Percentiles rank a stretch among this genome's conserved stretches.
Evolutionary conservation across 2,888 invertebrate species (phyloP).

Genomic region (Cerceris ruficornis): DNA sequence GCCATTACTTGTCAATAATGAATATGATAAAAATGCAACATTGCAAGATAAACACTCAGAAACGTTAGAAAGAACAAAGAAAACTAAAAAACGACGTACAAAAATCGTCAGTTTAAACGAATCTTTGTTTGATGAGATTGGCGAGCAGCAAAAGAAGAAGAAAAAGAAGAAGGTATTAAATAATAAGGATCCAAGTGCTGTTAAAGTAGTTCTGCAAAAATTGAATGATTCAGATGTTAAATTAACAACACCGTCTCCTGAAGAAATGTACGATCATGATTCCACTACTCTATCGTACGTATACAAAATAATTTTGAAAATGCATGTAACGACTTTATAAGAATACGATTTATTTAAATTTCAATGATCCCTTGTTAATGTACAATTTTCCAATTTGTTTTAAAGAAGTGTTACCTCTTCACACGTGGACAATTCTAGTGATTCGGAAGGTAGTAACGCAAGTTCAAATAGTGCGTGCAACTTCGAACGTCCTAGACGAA

Average conservation of each 20-base stretch:
- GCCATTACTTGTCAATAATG: conserved; percentile 35
- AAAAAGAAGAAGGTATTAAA: conserved; percentile 19
- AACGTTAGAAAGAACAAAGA: conserved; percentile 4
- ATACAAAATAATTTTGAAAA: not conserved
- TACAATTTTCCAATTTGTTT: not conserved
- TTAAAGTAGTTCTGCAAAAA: conserved; percentile 76
- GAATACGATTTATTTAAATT: not conserved
- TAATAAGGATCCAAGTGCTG: conserved; percentile 74
- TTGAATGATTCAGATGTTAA: conserved; percentile 63
- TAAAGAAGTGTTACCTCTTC: not conserved
- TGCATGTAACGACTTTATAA: not conserved
- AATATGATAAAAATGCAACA: conserved; percentile 16
- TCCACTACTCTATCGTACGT: conserved; percentile 41
- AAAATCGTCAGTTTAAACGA: not conserved
- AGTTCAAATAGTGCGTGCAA: conserved; percentile 52
- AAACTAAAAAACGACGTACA: not conserved
- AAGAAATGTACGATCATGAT: conserved; percentile 22
- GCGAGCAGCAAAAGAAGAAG: not conserved
- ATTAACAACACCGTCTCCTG: conserved; percentile 18
- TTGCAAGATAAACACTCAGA: not conserved
- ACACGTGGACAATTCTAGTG: conserved; percentile 50
- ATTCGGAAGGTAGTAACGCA: conserved; percentile 69
- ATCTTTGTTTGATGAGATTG: not conserved
- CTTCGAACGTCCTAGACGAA: conserved; percentile 69
- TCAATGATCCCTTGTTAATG: not conserved